Evolutionary conservation across 2,888 invertebrate species (phyloP).

Genomic region (Latrodectus hesperus): DNA sequence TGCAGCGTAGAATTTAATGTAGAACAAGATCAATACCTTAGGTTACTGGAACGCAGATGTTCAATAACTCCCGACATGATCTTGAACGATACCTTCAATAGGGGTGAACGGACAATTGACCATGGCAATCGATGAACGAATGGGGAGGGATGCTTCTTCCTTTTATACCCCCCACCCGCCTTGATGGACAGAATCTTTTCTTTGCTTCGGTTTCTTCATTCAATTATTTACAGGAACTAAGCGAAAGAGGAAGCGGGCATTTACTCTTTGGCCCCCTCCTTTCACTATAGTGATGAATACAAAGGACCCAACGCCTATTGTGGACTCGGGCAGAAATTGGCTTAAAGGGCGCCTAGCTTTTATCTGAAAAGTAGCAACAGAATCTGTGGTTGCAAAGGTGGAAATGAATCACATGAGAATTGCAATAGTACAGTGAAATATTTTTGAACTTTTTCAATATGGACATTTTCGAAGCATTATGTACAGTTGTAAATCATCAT

Average conservation of each 20-base stretch:
- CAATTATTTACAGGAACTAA: slow-evolving; percentile 41
- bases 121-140: slow-evolving; percentile 36
- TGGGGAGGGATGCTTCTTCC: slow-evolving; percentile 10
- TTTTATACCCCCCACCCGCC: background rate
- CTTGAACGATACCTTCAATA: slow-evolving; percentile 57
- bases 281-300: background rate
- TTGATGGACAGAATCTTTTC: slow-evolving; percentile 7
- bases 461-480: no score
- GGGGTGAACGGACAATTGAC: slow-evolving; percentile 61
- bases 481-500: no score
- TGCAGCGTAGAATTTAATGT: slow-evolving; percentile 32
- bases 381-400: no score
- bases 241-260: slow-evolving; percentile 3
- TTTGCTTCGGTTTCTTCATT: background rate
- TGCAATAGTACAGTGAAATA: no score
- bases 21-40: slow-evolving; percentile 38
- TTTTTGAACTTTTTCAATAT: no score
- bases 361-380: no score
- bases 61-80: slow-evolving; percentile 64
- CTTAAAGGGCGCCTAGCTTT: no score
- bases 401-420: no score
- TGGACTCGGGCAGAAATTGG: background rate
- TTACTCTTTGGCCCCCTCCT: background rate
- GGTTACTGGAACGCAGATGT: slow-evolving; percentile 62
- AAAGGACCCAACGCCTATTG: background rate